Conservation (phyloP, 2,797 vertebrate genomes). For the Chromobotia macracanthus region DNA sequence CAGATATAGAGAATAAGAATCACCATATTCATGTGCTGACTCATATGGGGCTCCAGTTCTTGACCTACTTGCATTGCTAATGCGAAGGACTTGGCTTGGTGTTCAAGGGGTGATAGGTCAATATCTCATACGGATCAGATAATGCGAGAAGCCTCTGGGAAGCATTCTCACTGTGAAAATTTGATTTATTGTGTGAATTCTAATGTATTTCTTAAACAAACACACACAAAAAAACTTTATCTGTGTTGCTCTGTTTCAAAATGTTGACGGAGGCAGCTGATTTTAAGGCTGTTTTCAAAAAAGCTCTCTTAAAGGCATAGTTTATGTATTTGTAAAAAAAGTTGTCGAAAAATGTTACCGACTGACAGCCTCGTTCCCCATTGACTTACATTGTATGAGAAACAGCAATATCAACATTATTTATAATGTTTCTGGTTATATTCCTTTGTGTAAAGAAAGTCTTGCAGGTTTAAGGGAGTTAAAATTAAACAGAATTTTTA, state of each 20-base stretch:
- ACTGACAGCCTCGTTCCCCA: too few species aligned
- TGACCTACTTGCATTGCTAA: conserved; percentile 49
- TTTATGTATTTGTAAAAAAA: too few species aligned
- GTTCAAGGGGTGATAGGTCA: conserved; percentile 31
- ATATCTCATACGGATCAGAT: conserved; percentile 26
- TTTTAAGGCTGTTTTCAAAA: neutral
- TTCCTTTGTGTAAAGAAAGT: too few species aligned
- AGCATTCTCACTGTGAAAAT: neutral
- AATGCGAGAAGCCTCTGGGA: neutral
- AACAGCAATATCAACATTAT: too few species aligned
- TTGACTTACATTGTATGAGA: too few species aligned
- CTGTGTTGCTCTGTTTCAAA: neutral
- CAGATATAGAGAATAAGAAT: conserved; percentile 41
- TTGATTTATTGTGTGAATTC: neutral
- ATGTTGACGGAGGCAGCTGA: neutral
- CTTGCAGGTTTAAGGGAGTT: too few species aligned
- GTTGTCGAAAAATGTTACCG: too few species aligned
- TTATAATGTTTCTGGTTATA: too few species aligned
- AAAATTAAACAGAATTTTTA: neutral
- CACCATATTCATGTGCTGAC: conserved; percentile 53
- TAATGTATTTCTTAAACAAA: conserved; percentile 8
- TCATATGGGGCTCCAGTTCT: conserved; percentile 30
- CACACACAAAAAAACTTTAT: neutral
- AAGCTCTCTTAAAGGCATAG: too few species aligned
- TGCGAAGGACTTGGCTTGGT: conserved; percentile 42